A percentile compares a stretch with the other conserved stretches of the same genome.
phyloP scores from a whole-genome alignment of 2,888 invertebrate genomes.

The Eutolmus rufibarbis region DNA sequence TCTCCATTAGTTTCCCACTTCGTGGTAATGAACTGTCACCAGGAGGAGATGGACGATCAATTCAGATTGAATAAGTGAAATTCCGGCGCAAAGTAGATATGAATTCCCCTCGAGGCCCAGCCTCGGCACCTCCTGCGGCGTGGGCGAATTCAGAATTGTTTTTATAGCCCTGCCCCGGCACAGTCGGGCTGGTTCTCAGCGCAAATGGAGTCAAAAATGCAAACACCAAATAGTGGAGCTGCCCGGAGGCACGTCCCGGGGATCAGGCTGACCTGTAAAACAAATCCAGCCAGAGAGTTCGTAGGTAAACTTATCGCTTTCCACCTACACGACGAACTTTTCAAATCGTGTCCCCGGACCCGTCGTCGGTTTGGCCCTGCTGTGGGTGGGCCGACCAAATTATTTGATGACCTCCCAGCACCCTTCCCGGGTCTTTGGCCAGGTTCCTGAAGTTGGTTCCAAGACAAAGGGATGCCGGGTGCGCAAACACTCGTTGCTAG shows the following conservation, averaged over 20 bases:
- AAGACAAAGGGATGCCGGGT: background rate
- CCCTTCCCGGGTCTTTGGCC: background rate
- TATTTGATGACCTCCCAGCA: background rate
- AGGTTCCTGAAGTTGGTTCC: background rate
- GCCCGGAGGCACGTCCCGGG: background rate
- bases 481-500: background rate
- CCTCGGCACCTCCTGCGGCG: background rate
- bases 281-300: background rate
- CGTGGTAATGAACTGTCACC: constrained; percentile 45
- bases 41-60: constrained; percentile 43
- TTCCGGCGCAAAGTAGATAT: constrained; percentile 25
- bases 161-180: background rate
- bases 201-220: background rate
- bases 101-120: background rate
- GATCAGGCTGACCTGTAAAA: background rate
- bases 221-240: background rate
- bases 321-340: background rate
- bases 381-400: background rate
- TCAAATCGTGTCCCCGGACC: background rate
- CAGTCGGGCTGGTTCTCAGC: background rate
- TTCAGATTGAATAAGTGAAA: constrained; percentile 42
- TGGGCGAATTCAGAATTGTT: background rate
- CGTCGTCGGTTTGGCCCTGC: background rate
- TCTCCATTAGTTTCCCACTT: constrained; percentile 44
- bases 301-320: background rate